These are phyloP conservation scores for Meda fulgida DNA, from an alignment of 2,797 vertebrate species.

Conservation along the genomic window DNA sequence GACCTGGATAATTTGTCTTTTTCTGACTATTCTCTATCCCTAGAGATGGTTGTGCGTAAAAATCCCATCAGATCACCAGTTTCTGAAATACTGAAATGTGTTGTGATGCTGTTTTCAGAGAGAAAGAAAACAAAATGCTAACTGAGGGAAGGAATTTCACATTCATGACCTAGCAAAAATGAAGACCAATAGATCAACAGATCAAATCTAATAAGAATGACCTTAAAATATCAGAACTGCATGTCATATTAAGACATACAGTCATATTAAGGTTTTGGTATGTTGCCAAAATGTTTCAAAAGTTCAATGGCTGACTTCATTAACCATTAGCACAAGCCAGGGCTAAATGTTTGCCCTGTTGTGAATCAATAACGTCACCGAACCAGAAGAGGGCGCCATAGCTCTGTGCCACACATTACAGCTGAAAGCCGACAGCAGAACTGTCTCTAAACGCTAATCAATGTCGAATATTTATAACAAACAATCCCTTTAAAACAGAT, in stretches of 20 bases:
- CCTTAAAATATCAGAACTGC: not conserved
- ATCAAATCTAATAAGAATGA: not conserved
- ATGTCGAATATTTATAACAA: not conserved
- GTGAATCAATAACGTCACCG: not conserved
- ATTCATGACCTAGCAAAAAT: not conserved
- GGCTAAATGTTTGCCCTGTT: not conserved
- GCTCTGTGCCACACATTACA: conserved; percentile 38
- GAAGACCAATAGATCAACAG: not conserved
- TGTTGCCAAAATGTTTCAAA: not conserved
- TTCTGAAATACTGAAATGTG: too few species aligned
- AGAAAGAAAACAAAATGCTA: not conserved
- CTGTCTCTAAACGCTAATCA: not conserved
- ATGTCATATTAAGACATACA: not conserved
- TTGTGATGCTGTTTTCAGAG: not conserved
- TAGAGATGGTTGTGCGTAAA: too few species aligned
- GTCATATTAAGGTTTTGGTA: not conserved
- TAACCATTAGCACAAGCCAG: not conserved
- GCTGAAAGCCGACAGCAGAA: not conserved
- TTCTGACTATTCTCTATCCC: not conserved
- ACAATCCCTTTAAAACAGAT: not conserved
- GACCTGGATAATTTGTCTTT: not conserved
- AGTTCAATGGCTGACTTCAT: not conserved
- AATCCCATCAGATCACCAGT: too few species aligned
- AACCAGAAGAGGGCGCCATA: conserved; percentile 55
- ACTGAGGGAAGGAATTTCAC: not conserved